Evolutionary conservation across 2,888 invertebrate species (phyloP).

Genomic region (Coelogynopora nodosa): DNA sequence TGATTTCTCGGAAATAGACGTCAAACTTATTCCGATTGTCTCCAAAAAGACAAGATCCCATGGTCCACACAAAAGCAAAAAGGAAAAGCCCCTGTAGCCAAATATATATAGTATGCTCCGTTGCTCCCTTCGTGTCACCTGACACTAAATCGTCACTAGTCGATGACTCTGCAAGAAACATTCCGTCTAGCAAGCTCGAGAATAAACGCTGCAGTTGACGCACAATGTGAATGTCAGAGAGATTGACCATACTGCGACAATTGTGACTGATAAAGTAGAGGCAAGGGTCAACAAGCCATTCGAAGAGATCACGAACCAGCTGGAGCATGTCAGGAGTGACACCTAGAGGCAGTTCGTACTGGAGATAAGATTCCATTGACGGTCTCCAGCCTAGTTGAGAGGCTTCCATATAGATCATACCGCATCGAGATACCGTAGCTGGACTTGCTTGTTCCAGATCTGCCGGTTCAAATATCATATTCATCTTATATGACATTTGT

Average conservation of each 20-base stretch:
- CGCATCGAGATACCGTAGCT: slow-evolving; percentile 86
- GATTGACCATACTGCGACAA: slow-evolving; percentile 72
- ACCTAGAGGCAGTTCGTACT: slow-evolving; percentile 55
- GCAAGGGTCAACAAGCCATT: slow-evolving; percentile 80
- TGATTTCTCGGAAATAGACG: slow-evolving; percentile 71
- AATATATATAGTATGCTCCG: slow-evolving; percentile 65
- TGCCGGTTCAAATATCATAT: slow-evolving; percentile 62
- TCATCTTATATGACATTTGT: slow-evolving; percentile 62
- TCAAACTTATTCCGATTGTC: slow-evolving; percentile 77
- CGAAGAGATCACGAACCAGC: slow-evolving; percentile 74
- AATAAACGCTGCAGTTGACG: slow-evolving; percentile 59
- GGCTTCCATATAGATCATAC: slow-evolving; percentile 81
- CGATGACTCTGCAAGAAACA: slow-evolving; percentile 46
- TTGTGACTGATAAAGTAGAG: slow-evolving; percentile 68
- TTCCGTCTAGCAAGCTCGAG: slow-evolving; percentile 60
- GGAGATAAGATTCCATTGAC: slow-evolving; percentile 65
- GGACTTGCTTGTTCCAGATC: slow-evolving; percentile 79
- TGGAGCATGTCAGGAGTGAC: slow-evolving; percentile 61
- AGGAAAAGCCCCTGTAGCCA: slow-evolving; percentile 83
- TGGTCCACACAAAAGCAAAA: slow-evolving; percentile 81
- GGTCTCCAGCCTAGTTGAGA: slow-evolving; percentile 63
- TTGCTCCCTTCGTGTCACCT: slow-evolving; percentile 8
- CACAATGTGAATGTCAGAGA: slow-evolving; percentile 80
- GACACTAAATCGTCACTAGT: background rate
- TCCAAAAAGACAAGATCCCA: slow-evolving; percentile 73